Percentiles rank a stretch among this genome's conserved stretches.
Conservation (phyloP, 1,140 invertebrate genomes). For the Agrilus planipennis region DNA sequence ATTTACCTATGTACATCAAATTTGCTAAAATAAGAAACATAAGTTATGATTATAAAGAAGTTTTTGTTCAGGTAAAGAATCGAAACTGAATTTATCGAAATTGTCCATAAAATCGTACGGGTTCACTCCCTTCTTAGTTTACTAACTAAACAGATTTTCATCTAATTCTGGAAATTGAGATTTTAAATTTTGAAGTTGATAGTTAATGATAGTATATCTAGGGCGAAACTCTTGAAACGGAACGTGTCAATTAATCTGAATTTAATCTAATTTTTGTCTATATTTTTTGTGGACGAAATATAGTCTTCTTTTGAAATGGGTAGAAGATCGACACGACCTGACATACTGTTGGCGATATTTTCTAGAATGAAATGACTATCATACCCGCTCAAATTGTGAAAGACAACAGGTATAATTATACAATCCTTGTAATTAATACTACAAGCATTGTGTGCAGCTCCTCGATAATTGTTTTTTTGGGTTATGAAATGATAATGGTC, state of each 20-base stretch:
- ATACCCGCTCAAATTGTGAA: conserved; percentile 31
- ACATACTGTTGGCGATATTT: conserved; percentile 13
- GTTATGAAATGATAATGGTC: conserved; percentile 24
- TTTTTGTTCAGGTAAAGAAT: conserved; percentile 19
- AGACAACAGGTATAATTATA: conserved; percentile 25
- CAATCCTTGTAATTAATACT: conserved; percentile 21
- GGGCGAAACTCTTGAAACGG: conserved; percentile 13
- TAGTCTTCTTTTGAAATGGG: conserved; percentile 18
- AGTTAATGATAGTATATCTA: conserved; percentile 16
- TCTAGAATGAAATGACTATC: conserved; percentile 31
- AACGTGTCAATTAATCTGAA: conserved; percentile 20
- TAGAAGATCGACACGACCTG: conserved; percentile 15
- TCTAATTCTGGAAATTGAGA: neutral
- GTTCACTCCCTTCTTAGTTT: conserved; percentile 22
- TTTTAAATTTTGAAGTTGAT: neutral
- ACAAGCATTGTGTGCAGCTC: conserved; percentile 20
- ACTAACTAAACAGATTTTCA: conserved; percentile 18
- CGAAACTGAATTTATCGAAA: conserved; percentile 24
- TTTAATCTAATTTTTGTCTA: conserved; percentile 10
- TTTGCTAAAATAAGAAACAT: no score
- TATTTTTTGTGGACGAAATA: conserved; percentile 17
- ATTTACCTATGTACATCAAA: no score
- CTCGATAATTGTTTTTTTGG: conserved; percentile 16
- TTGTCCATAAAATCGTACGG: conserved; percentile 25
- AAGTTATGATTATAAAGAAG: conserved; percentile 30